Percentiles rank a stretch among this genome's conserved stretches.
These are phyloP conservation scores for Protaetia brevitarsis DNA, from an alignment of 1,140 invertebrate species.

Conservation along the genomic window DNA sequence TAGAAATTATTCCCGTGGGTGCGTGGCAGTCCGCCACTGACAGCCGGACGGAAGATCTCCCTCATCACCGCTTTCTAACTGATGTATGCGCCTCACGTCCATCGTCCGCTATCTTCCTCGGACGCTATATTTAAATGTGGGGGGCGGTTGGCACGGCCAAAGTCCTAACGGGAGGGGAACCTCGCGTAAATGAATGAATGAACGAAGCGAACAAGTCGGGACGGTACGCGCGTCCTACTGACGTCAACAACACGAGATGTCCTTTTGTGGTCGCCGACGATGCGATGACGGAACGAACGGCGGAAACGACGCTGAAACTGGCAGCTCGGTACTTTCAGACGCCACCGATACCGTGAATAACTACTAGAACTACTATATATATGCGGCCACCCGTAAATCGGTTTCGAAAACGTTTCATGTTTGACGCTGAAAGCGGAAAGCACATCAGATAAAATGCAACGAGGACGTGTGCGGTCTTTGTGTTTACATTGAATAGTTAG, in stretches of 20 bases:
- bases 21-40: neutral
- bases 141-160: neutral
- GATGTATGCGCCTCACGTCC: neutral
- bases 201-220: neutral
- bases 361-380: too few species aligned
- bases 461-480: too few species aligned
- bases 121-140: slow-evolving; percentile 4
- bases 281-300: neutral
- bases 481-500: too few species aligned
- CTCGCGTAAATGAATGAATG: slow-evolving; percentile 1
- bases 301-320: neutral
- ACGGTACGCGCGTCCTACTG: neutral
- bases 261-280: slow-evolving; percentile 5
- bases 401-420: too few species aligned
- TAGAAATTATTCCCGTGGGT: too few species aligned
- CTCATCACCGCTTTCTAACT: neutral
- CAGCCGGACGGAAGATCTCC: slow-evolving; percentile 9
- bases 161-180: neutral
- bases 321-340: neutral
- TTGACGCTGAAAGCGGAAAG: too few species aligned
- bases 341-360: neutral
- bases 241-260: slow-evolving; percentile 4
- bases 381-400: too few species aligned
- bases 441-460: too few species aligned
- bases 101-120: neutral